These are phyloP conservation scores for Hoplodrina blanda DNA, from an alignment of 2,888 invertebrate species.

Conservation along the genomic window DNA sequence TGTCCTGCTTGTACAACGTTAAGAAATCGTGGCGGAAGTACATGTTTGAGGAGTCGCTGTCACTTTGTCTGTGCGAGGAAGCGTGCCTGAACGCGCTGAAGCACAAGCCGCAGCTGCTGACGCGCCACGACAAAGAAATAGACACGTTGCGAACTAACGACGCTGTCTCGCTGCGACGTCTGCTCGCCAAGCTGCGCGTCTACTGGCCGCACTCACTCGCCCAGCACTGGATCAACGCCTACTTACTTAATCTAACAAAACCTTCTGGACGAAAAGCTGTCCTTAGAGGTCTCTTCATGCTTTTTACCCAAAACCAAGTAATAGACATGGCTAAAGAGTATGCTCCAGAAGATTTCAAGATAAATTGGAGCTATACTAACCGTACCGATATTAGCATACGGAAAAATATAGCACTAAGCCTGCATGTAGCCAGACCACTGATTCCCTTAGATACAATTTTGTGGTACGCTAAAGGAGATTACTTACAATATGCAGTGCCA, in stretches of 20 bases:
- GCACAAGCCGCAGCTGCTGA: slow-evolving; percentile 76
- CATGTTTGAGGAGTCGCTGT: slow-evolving; percentile 78
- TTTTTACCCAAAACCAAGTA: slow-evolving; percentile 71
- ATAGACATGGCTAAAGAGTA: slow-evolving; percentile 71
- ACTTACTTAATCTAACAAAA: slow-evolving; percentile 67
- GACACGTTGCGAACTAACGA: slow-evolving; percentile 69
- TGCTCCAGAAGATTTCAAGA: slow-evolving; percentile 73
- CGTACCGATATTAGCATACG: slow-evolving; percentile 69
- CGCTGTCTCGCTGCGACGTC: slow-evolving; percentile 59
- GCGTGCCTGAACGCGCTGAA: slow-evolving; percentile 80
- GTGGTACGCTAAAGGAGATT: slow-evolving; percentile 80
- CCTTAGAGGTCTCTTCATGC: slow-evolving; percentile 70
- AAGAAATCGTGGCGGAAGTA: slow-evolving; percentile 77
- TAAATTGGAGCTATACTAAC: slow-evolving; percentile 77
- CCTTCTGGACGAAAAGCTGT: slow-evolving; percentile 69
- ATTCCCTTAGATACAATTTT: slow-evolving; percentile 71
- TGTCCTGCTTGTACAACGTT: slow-evolving; percentile 71
- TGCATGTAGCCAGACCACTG: slow-evolving; percentile 78
- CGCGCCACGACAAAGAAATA: slow-evolving; percentile 65
- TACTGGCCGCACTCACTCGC: slow-evolving; percentile 78
- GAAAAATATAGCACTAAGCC: slow-evolving; percentile 76
- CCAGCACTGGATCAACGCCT: slow-evolving; percentile 67
- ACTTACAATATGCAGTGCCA: slow-evolving; percentile 77
- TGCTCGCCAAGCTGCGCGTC: slow-evolving; percentile 76
- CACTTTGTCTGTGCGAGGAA: slow-evolving; percentile 70